phyloP scores from a whole-genome alignment of 2,888 invertebrate genomes.

The Slavum lentiscoides region DNA sequence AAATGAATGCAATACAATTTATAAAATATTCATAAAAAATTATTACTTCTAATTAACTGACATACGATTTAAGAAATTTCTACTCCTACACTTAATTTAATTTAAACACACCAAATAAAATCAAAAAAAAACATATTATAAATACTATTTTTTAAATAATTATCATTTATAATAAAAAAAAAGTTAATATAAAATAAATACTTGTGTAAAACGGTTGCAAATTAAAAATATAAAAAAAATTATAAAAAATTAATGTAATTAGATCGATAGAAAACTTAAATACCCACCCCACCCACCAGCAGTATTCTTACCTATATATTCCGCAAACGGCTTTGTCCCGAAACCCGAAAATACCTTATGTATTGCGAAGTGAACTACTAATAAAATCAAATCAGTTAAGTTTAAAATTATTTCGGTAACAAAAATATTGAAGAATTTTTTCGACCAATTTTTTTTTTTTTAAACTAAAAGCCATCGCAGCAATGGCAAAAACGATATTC shows the following conservation, averaged over 20 bases:
- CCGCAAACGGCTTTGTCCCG: too few relatives aligned
- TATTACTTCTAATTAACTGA: constrained; percentile 15
- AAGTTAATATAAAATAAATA: neutral
- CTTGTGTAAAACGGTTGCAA: neutral
- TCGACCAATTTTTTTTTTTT: neutral
- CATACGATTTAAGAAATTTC: neutral
- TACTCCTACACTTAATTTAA: constrained; percentile 18
- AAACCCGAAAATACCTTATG: too few relatives aligned
- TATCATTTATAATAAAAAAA: neutral
- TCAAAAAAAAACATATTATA: neutral
- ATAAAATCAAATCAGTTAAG: neutral
- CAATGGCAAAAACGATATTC: constrained; percentile 18
- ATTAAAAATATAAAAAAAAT: neutral
- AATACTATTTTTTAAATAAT: neutral
- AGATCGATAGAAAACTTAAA: too few relatives aligned
- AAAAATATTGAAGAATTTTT: neutral
- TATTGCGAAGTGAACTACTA: neutral
- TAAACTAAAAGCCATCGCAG: constrained; percentile 7
- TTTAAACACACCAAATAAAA: constrained; percentile 6
- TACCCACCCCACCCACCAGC: too few relatives aligned
- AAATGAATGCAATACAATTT: constrained; percentile 20
- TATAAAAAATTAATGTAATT: too few relatives aligned
- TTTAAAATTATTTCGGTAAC: neutral
- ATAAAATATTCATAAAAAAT: constrained; percentile 13
- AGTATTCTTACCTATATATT: too few relatives aligned